Base-by-base conservation (phyloP, 2,888 invertebrate genomes). In the Atethmia centrago region DNA sequence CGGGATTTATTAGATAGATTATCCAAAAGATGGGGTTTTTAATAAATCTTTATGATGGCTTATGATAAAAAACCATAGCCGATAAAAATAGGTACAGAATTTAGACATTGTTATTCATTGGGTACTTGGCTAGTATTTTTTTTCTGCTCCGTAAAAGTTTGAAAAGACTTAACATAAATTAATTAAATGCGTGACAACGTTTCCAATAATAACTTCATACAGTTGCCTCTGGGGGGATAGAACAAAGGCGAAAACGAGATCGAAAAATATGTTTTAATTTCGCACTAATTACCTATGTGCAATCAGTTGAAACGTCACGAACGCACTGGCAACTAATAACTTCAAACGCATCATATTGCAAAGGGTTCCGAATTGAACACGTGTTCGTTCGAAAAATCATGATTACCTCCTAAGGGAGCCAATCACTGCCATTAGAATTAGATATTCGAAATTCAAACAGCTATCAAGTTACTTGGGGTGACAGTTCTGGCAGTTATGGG, bases 401-500 rank as follows among this genome's bases (percentile, higher is more conserved):
- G 95, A 96, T 96, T 95, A 93, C 93, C 94, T 95, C 96, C 95
- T 94, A 83, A 91, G 94, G 96, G 96, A 96, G 94, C 94, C 95
- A 96, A 95, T 96, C 95, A 95, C 93, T 88, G 93, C 92, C 92
- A 95, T 95, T 95, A 95, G 94, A 95, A 95, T 95, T 95, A 95
- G 95, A 95, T 95, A 95, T 95, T 95, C 92, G 91, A 92, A 91
- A 92, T 94, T 93, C 93, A 93, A 94, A 94, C 93, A 89, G 90
- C 90, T 94, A 95, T 95, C 94, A 87, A 91, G 91, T 95, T 95
- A 92, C 95, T 88, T 90, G 87, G 95, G 95, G 95, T 92, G 93
- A 92, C 91, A 92, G 89, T 90, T 90, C 87, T 87, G 88, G 87
- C 91, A 92, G 89, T 90, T 91, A 88, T 88, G 88, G 88, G 85